Base-by-base conservation (phyloP, 1,140 invertebrate genomes). In the Heterodera carotae region DNA sequence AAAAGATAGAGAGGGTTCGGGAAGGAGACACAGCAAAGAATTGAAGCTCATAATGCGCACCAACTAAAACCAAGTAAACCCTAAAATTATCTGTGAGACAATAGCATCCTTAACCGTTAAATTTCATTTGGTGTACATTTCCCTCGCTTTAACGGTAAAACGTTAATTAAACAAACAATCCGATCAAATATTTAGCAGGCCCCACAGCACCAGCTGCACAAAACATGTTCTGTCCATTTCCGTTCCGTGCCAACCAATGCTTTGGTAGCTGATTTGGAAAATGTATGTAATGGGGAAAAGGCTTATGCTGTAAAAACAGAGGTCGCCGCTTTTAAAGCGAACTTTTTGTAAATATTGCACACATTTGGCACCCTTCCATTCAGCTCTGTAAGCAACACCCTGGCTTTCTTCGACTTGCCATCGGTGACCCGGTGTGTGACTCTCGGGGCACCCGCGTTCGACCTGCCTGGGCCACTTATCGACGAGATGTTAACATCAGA, bases 401-500 rank as follows among this genome's bases (percentile, higher is more conserved):
- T 77, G 97, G 97, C 2, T 99, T 96, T 86, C 89, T 98, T n/a
- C 91, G 97, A 66, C 94, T 98, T 8, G 95, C 95, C 0, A 91
- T 99, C 68, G 95, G 97, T 0, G 97, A 99, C 90, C 97, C 97
- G 1, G 91, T 62, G 31, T 27, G 29, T 56, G 72, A 74, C 59
- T 36, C 31, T 22, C 59, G 72, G 12, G 36, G 48, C 64, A 25
- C 12, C 6, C 59, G 64, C 10, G 93, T 95, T 88, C 91, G 97
- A 33, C 91, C 96, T 68, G 97, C 95, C 60, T 99, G 97, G 97
- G 95, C 98, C 5, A 98, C 97, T 0, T 99, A 98, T 89, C 93
- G 95, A 82, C 90, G 94, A 56, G 92, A 95, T 86, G 96, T 98
- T 8, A 98, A 98, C 88, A 98, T 99, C 77, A 98, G 98, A 88